phyloP scores from a whole-genome alignment of 2,888 invertebrate genomes.

The Leucoptera coffeella region DNA sequence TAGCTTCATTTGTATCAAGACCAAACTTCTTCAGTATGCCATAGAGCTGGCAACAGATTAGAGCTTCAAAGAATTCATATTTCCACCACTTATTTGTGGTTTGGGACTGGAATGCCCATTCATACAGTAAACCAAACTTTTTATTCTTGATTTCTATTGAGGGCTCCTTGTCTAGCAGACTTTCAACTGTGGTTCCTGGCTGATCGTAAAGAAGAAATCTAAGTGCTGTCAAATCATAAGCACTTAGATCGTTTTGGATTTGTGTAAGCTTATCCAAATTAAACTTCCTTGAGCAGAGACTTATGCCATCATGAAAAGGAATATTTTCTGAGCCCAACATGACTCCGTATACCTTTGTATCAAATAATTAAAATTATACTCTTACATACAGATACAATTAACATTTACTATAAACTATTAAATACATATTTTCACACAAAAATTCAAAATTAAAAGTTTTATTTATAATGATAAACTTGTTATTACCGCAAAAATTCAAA shows the following conservation, averaged over 20 bases:
- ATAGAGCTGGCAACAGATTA: constrained; percentile 26
- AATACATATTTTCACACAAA: no score
- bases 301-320: no score
- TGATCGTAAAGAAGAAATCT: constrained; percentile 35
- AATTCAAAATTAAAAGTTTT: no score
- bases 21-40: constrained; percentile 28
- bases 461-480: no score
- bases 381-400: no score
- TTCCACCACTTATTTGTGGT: constrained; percentile 19
- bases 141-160: constrained; percentile 16
- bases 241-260: constrained; percentile 30
- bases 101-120: constrained; percentile 29
- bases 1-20: constrained; percentile 17
- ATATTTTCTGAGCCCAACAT: no score
- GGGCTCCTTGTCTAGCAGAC: constrained; percentile 22
- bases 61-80: constrained; percentile 34
- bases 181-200: constrained; percentile 24
- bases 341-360: no score
- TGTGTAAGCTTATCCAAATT: no score
- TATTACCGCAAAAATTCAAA: no score
- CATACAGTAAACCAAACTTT: constrained; percentile 22
- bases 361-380: no score
- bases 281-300: no score
- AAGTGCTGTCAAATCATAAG: constrained; percentile 28
- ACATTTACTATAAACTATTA: no score